Evolutionary conservation across 2,797 vertebrate species (phyloP), one percentile per base, ranked within the genome.

Genomic region (Octomys mimax): DNA sequence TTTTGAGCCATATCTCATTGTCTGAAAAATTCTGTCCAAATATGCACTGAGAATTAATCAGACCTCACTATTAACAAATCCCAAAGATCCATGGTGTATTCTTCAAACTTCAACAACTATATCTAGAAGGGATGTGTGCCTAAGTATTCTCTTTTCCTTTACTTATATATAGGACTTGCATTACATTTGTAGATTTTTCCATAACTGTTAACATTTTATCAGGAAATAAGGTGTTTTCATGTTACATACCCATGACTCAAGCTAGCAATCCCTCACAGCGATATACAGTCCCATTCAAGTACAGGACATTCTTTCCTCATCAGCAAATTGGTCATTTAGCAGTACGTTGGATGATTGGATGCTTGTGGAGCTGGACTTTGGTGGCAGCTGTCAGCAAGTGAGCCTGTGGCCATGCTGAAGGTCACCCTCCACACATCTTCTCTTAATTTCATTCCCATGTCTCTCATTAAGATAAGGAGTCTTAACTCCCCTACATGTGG

Each of bases 401-500:
- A 87, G 62, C 75, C 70, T 75, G 75, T 46, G 66, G 71, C 85
- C 92, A 57, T 12, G 71, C 75, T 71, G 33, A 87, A 57, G 82
- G 85, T 84, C 86, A 92, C 54, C 85, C 73, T 89, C 57, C 78
- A 8, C 66, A 24, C 14, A 19, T 42, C 46, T 94, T 91, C 82
- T 90, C 89, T 71, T 95, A n/a, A 87, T 92, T 62, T 95, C 36
- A 31, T 86, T 66, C 82, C 73, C 31, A 26, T 59, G 12, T 21
- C 75, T 91, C 96, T 95, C 79, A 81, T 61, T 92, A 95, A 96
- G 61, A 97, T 91, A 77, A 89, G 94, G 75, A 93, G 84, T 97
- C 97, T 94, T 92, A 49, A 73, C 68, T 92, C 90, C 71, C 73
- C 73, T 71, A 24, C 5, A 24, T 42, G 46, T 94, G 85, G 86